These are phyloP conservation scores for Pollenia griseotomentosa DNA, from an alignment of 2,888 invertebrate species.

Conservation along the genomic window DNA sequence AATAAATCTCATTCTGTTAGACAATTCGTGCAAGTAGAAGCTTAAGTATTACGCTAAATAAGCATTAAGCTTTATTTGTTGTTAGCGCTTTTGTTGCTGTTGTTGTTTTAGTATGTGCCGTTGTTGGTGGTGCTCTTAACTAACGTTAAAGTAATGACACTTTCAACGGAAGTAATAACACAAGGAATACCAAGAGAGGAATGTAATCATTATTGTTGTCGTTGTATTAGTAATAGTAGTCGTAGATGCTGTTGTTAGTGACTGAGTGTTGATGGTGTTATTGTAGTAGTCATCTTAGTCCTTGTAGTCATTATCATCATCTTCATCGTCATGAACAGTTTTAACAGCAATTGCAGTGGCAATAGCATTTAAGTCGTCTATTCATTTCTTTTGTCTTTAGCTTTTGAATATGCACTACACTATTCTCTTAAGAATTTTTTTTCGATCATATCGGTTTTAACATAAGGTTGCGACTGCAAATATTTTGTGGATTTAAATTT, in stretches of 20 bases:
- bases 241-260: background rate
- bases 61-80: slow-evolving; percentile 61
- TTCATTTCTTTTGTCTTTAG: slow-evolving; percentile 24
- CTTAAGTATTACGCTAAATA: slow-evolving; percentile 56
- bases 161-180: slow-evolving; percentile 58
- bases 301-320: slow-evolving; percentile 41
- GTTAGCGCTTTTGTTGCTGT: slow-evolving; percentile 31
- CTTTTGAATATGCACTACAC: slow-evolving; percentile 13
- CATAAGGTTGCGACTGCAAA: too few species aligned
- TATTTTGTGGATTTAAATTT: too few species aligned
- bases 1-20: slow-evolving; percentile 50
- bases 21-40: slow-evolving; percentile 51
- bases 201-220: slow-evolving; percentile 20
- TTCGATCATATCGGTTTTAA: too few species aligned
- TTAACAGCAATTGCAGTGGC: slow-evolving; percentile 61
- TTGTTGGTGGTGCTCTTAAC: slow-evolving; percentile 51
- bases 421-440: too few species aligned
- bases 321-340: slow-evolving; percentile 53
- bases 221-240: background rate
- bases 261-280: background rate
- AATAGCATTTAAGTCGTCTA: slow-evolving; percentile 51
- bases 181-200: slow-evolving; percentile 27
- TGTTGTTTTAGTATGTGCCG: background rate
- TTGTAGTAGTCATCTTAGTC: slow-evolving; percentile 14
- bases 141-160: slow-evolving; percentile 64